Evolutionary conservation across 2,888 invertebrate genomes (phyloP).

Genomic region (Sarcophaga carnaria): DNA sequence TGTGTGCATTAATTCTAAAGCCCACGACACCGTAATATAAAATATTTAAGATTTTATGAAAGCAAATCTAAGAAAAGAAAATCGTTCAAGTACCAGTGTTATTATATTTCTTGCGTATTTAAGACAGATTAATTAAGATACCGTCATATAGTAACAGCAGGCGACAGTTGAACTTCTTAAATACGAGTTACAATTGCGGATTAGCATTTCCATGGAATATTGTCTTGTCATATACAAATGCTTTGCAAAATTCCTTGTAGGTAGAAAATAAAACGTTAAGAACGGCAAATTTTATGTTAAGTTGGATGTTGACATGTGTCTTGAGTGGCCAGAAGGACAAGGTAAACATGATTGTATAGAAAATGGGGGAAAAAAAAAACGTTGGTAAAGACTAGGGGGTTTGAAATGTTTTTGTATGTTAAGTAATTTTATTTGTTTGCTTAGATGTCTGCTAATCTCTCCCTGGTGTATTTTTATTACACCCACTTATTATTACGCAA

Average conservation of each 20-base stretch:
- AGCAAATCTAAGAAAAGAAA: too few species aligned
- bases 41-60: too few species aligned
- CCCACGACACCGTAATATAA: too few species aligned
- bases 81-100: too few species aligned
- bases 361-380: neutral
- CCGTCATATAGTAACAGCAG: too few species aligned
- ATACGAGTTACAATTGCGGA: too few species aligned
- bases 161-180: neutral
- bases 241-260: neutral
- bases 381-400: neutral
- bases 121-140: too few species aligned
- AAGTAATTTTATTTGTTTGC: conserved; percentile 55
- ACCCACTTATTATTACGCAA: conserved; percentile 75
- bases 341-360: conserved; percentile 2
- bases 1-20: too few species aligned
- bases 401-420: conserved; percentile 41
- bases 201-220: too few species aligned
- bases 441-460: conserved; percentile 75
- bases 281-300: neutral
- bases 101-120: too few species aligned
- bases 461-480: conserved; percentile 79
- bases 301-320: neutral
- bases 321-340: neutral
- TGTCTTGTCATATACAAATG: conserved; percentile 24
- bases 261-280: too few species aligned